Percentiles rank a stretch among this genome's conserved stretches.
phyloP scores from a whole-genome alignment of 1,140 invertebrate species.

The Drosophila setifemur region DNA sequence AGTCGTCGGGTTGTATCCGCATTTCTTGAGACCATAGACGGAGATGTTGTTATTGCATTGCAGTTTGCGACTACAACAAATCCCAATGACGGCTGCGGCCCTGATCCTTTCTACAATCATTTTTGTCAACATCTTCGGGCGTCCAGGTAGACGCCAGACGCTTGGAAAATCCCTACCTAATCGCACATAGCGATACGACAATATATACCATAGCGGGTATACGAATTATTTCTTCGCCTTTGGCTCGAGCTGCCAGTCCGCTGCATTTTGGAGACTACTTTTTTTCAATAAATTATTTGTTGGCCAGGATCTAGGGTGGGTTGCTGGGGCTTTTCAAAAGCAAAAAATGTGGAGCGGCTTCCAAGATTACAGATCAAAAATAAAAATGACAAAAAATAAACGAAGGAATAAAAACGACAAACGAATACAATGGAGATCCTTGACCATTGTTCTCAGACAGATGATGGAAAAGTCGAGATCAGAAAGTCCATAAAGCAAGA shows the following conservation, averaged over 20 bases:
- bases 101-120: constrained; percentile 71
- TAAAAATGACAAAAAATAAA: neutral
- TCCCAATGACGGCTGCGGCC: constrained; percentile 39
- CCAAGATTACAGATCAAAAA: constrained; percentile 23
- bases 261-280: constrained; percentile 7
- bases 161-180: constrained; percentile 60
- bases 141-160: constrained; percentile 51
- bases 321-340: constrained; percentile 35
- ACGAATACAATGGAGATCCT: constrained; percentile 25
- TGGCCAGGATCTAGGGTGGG: constrained; percentile 5
- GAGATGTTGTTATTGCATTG: constrained; percentile 70
- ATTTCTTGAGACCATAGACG: constrained; percentile 46
- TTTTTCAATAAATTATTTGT: constrained; percentile 55
- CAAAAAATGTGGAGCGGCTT: constrained; percentile 52
- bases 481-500: constrained; percentile 31
- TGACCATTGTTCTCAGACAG: constrained; percentile 44
- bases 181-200: neutral
- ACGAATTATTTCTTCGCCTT: constrained; percentile 23
- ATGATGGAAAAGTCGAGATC: constrained; percentile 39
- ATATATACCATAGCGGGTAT: neutral
- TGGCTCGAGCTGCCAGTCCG: constrained; percentile 42
- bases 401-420: neutral
- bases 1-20: neutral
- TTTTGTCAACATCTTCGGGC: constrained; percentile 65
- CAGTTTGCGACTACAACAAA: constrained; percentile 47